These are phyloP conservation scores for Anoplius nigerrimus DNA, from an alignment of 2,888 invertebrate genomes.

Conservation along the genomic window DNA sequence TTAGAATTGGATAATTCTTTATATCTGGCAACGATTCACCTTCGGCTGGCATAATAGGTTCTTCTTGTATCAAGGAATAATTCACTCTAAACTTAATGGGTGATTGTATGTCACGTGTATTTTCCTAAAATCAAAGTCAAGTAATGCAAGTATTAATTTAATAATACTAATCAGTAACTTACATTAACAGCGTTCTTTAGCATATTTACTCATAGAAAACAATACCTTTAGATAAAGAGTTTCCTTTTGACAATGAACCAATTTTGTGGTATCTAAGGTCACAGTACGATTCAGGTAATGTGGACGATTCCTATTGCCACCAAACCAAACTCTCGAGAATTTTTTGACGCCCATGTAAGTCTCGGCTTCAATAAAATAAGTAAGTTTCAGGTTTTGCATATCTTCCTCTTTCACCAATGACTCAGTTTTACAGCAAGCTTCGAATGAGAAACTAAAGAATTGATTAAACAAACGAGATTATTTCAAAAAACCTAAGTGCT, in stretches of 20 bases:
- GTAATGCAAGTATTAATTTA: too few species aligned
- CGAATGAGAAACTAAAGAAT: constrained; percentile 82
- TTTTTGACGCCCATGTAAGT: constrained; percentile 85
- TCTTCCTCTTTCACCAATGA: constrained; percentile 77
- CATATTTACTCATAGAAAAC: not conserved
- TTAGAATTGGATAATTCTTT: constrained; percentile 90
- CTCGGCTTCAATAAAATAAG: constrained; percentile 89
- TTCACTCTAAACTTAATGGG: constrained; percentile 91
- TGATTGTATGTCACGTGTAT: constrained; percentile 90
- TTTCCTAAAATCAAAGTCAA: constrained; percentile 77
- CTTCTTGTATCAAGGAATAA: constrained; percentile 86
- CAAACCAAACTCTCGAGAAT: constrained; percentile 89
- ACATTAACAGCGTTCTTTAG: not conserved
- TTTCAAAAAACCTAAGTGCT: not conserved
- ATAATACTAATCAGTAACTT: not conserved
- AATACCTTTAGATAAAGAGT: constrained; percentile 86
- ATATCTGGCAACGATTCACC: constrained; percentile 81
- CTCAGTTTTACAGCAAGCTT: constrained; percentile 88
- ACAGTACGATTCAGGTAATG: constrained; percentile 81
- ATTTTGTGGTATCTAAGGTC: constrained; percentile 78
- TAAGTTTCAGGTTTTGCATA: constrained; percentile 77
- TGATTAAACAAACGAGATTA: constrained; percentile 12
- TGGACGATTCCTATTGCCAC: constrained; percentile 77
- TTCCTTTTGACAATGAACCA: constrained; percentile 83
- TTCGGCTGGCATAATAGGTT: constrained; percentile 77